These are phyloP conservation scores for Platycheirus albimanus DNA, from an alignment of 2,888 invertebrate species.

Conservation along the genomic window DNA sequence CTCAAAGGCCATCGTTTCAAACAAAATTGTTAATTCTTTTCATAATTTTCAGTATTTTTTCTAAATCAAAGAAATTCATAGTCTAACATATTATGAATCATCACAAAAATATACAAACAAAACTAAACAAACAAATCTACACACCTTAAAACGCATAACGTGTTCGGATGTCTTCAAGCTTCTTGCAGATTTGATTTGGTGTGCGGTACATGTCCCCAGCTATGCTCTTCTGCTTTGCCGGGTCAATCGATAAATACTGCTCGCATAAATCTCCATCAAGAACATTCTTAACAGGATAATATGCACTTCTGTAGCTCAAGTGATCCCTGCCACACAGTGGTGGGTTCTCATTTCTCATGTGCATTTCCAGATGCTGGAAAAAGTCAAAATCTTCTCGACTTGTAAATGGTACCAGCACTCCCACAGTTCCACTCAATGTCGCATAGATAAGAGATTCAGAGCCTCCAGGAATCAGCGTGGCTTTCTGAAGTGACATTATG, in stretches of 20 bases:
- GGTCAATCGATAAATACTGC: constrained; percentile 98
- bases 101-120: constrained; percentile 1
- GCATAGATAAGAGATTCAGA: constrained; percentile 98
- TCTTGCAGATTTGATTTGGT: constrained; percentile 98
- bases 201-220: constrained; percentile 97
- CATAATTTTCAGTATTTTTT: constrained; percentile 52
- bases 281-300: constrained; percentile 96
- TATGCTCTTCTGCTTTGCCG: constrained; percentile 96
- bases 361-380: constrained; percentile 99
- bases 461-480: constrained; percentile 98
- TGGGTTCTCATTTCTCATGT: constrained; percentile 98
- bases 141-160: constrained; percentile 95
- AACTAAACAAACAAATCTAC: neutral
- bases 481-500: constrained; percentile 96
- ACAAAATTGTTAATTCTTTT: neutral
- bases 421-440: constrained; percentile 96
- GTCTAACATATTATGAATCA: constrained; percentile 75
- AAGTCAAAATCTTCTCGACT: constrained; percentile 99
- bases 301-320: constrained; percentile 97
- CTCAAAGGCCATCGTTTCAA: neutral
- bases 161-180: constrained; percentile 98
- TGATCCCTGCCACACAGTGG: constrained; percentile 99
- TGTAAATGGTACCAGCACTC: constrained; percentile 96
- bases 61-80: constrained; percentile 73
- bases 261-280: constrained; percentile 99